These are phyloP conservation scores for Patiria pectinifera DNA, from an alignment of 53 echinoderm and acorn worm genomes.

Conservation along the genomic window DNA sequence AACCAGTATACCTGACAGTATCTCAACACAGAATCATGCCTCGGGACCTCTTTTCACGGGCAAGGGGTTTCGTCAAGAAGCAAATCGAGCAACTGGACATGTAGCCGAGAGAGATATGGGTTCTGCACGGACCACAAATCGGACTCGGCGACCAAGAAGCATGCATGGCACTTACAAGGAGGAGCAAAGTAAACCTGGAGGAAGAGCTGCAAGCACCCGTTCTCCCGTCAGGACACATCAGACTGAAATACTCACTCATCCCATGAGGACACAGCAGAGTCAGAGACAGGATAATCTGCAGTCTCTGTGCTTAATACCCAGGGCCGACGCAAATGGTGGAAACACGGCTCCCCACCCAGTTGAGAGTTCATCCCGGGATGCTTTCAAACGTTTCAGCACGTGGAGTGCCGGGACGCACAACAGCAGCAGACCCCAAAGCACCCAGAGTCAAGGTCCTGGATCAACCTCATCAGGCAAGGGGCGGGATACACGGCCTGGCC, in stretches of 20 bases:
- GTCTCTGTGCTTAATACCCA: conserved; percentile 51
- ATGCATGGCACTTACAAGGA: conserved; percentile 4
- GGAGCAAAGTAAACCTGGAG: not conserved
- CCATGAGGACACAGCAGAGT: not conserved
- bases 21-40: not conserved
- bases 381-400: conserved; percentile 39
- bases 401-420: not conserved
- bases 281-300: conserved; percentile 32
- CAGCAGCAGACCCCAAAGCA: conserved; percentile 2
- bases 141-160: conserved; percentile 24
- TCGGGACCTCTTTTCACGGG: not conserved
- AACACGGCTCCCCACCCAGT: not conserved
- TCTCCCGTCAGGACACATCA: not conserved
- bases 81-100: not conserved
- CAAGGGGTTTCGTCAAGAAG: not conserved
- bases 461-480: not conserved
- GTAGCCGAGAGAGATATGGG: not conserved
- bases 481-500: conserved; percentile 6
- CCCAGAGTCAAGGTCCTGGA: not conserved
- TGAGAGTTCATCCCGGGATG: not conserved
- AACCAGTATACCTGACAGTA: not conserved
- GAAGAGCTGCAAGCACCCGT: not conserved
- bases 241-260: not conserved
- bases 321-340: not conserved
- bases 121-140: not conserved